These are phyloP conservation scores for Sesamia inferens DNA, from an alignment of 2,888 invertebrate genomes.

Conservation along the genomic window DNA sequence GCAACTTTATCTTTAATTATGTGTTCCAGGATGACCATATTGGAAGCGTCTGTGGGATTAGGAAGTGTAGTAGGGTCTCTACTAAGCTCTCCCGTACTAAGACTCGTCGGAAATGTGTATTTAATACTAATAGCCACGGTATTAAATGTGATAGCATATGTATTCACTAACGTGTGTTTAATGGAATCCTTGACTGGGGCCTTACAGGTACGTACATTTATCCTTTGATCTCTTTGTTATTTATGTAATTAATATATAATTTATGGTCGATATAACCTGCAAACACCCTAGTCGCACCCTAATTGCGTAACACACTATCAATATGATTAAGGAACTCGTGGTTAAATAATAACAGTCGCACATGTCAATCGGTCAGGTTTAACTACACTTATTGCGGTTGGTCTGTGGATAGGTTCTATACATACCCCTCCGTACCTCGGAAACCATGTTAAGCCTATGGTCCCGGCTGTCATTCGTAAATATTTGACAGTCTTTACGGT, in stretches of 20 bases:
- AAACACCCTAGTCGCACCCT: neutral
- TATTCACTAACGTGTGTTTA: constrained; percentile 85
- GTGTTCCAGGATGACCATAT: constrained; percentile 90
- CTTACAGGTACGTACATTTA: constrained; percentile 71
- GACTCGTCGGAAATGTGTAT: constrained; percentile 87
- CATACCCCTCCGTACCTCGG: no score
- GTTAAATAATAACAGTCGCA: no score
- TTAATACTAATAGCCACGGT: constrained; percentile 85
- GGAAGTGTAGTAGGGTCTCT: constrained; percentile 91
- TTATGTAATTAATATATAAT: neutral
- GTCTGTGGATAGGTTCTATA: no score
- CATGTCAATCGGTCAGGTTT: no score
- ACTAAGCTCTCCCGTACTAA: constrained; percentile 90
- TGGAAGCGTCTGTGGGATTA: constrained; percentile 90
- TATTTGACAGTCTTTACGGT: no score
- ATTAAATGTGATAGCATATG: constrained; percentile 83
- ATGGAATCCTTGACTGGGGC: constrained; percentile 88
- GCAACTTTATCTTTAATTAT: constrained; percentile 45
- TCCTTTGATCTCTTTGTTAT: neutral
- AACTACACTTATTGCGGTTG: no score
- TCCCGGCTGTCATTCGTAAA: no score
- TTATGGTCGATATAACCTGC: neutral
- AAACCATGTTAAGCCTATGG: no score
- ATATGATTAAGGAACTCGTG: no score
- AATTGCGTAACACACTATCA: neutral